Evolutionary conservation across 2,888 invertebrate species (phyloP).

Genomic region (Loripinus fragilis): DNA sequence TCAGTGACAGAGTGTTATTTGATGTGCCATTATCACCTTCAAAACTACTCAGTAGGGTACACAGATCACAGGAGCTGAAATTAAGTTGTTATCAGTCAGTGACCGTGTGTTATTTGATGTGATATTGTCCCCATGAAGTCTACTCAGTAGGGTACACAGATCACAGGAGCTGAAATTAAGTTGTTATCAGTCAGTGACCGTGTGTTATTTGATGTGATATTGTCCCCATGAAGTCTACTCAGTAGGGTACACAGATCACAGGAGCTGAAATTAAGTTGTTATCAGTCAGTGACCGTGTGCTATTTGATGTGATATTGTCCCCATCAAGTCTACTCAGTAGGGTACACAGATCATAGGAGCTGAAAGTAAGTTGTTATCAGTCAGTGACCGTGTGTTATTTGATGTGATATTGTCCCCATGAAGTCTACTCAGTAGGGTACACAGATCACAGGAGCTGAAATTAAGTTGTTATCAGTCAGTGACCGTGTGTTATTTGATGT

Average conservation of each 20-base stretch:
- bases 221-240: constrained; percentile 16
- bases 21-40: constrained; percentile 28
- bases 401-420: no score
- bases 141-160: constrained; percentile 32
- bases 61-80: constrained; percentile 41
- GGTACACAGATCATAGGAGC: constrained; percentile 40
- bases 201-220: constrained; percentile 33
- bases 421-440: no score
- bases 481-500: no score
- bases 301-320: constrained; percentile 29
- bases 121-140: constrained; percentile 20
- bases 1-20: constrained; percentile 28
- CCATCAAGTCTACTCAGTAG: constrained; percentile 21
- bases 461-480: no score
- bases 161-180: constrained; percentile 43
- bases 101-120: constrained; percentile 28
- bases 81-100: constrained; percentile 22
- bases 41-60: constrained; percentile 23
- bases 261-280: constrained; percentile 36
- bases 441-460: no score
- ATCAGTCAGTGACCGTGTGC: constrained; percentile 21
- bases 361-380: no score
- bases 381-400: no score
- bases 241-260: constrained; percentile 39
- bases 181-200: constrained; percentile 10